phyloP scores from a whole-genome alignment of 2,888 invertebrate species.

The Epsilonema sp. region DNA sequence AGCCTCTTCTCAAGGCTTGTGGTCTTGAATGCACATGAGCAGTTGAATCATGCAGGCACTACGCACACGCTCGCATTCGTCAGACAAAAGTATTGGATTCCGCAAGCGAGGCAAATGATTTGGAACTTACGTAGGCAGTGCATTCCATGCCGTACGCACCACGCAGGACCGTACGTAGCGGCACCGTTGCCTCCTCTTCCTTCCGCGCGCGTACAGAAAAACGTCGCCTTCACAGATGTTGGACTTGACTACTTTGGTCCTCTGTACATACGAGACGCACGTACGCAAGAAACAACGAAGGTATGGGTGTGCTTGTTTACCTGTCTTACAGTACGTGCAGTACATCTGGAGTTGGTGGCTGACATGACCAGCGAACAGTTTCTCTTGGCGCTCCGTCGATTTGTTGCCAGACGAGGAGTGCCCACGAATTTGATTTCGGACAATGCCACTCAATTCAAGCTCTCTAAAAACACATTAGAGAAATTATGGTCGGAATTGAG shows the following conservation, averaged over 20 bases:
- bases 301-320: conserved; percentile 1
- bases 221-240: not conserved
- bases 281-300: not conserved
- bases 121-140: not conserved
- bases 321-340: not conserved
- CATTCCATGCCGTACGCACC: not conserved
- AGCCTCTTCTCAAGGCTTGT: not conserved
- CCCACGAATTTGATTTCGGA: not conserved
- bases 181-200: not conserved
- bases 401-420: not conserved
- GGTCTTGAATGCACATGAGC: not conserved
- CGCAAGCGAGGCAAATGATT: not conserved
- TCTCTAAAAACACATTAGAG: not conserved
- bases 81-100: not conserved
- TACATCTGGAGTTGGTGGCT: not conserved
- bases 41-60: not conserved
- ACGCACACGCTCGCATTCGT: not conserved
- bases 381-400: not conserved
- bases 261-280: not conserved
- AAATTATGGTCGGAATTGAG: not conserved
- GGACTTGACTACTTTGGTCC: conserved; percentile 1
- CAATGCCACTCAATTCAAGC: not conserved
- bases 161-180: not conserved
- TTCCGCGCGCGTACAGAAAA: not conserved
- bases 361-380: not conserved